Conservation (phyloP, 2,888 invertebrate species). For the Dioctria rufipes region DNA sequence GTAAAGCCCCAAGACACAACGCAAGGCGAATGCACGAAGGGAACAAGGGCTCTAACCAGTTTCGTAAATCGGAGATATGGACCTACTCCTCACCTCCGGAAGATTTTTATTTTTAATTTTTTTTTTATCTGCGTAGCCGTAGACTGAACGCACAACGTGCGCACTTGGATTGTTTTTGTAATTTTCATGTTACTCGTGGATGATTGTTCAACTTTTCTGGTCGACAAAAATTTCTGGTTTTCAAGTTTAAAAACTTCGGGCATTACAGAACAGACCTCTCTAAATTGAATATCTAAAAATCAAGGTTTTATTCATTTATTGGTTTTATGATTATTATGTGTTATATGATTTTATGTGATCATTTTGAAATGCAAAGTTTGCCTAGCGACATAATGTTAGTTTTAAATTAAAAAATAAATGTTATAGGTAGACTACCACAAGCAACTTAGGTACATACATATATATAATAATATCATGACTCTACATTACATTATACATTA, state of each 20-base stretch:
- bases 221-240: constrained; percentile 49
- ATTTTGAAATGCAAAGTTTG: too few species aligned
- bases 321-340: too few species aligned
- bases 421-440: too few species aligned
- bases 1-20: constrained; percentile 17
- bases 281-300: neutral
- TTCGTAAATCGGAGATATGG: constrained; percentile 47
- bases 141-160: constrained; percentile 33
- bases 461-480: too few species aligned
- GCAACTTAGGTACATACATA: too few species aligned
- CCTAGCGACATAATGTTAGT: too few species aligned
- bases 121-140: constrained; percentile 29
- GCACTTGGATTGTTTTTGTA: neutral
- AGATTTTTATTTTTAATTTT: constrained; percentile 26
- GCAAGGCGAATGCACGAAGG: neutral
- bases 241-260: constrained; percentile 19
- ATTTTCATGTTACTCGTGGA: constrained; percentile 23
- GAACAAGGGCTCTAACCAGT: constrained; percentile 39
- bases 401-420: too few species aligned
- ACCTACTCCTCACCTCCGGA: constrained; percentile 44
- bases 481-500: too few species aligned
- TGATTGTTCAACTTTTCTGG: constrained; percentile 47
- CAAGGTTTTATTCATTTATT: neutral
- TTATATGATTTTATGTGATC: too few species aligned
- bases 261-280: neutral